Conservation (phyloP, 2,113 vertebrate species). For the Ellobius talpinus region DNA sequence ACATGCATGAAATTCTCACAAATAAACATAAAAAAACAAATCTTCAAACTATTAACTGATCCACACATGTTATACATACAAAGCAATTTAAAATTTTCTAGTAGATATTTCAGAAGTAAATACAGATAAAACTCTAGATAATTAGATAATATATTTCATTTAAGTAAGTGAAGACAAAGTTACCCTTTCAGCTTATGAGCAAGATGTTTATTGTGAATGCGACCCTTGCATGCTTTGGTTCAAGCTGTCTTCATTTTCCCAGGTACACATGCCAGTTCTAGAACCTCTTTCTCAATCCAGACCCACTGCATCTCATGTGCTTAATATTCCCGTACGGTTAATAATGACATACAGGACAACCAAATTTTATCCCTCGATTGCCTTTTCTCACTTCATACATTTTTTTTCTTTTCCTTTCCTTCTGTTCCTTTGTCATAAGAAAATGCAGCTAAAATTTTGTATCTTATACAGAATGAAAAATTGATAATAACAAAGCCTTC, state of each 20-base stretch:
- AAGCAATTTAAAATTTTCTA: neutral
- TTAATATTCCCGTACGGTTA: neutral
- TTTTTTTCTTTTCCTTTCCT: neutral
- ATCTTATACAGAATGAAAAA: neutral
- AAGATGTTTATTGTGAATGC: conserved; percentile 4
- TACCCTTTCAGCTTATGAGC: conserved; percentile 6
- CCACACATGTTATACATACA: neutral
- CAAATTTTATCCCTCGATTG: neutral
- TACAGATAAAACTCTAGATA: neutral
- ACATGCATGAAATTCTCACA: neutral
- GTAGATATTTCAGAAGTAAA: neutral
- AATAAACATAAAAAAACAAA: neutral
- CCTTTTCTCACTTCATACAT: neutral
- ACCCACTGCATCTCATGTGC: neutral
- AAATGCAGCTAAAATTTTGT: neutral
- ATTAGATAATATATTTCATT: neutral
- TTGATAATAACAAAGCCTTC: neutral
- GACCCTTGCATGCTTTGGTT: neutral
- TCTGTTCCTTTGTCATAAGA: neutral
- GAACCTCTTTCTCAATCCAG: neutral
- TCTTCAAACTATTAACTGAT: neutral
- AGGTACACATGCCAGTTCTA: neutral
- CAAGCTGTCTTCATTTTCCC: neutral
- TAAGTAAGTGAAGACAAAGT: conserved; percentile 30
- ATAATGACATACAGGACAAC: neutral